These are phyloP conservation scores for Naso thynnoides DNA, from an alignment of 2,797 vertebrate genomes.

Conservation along the genomic window DNA sequence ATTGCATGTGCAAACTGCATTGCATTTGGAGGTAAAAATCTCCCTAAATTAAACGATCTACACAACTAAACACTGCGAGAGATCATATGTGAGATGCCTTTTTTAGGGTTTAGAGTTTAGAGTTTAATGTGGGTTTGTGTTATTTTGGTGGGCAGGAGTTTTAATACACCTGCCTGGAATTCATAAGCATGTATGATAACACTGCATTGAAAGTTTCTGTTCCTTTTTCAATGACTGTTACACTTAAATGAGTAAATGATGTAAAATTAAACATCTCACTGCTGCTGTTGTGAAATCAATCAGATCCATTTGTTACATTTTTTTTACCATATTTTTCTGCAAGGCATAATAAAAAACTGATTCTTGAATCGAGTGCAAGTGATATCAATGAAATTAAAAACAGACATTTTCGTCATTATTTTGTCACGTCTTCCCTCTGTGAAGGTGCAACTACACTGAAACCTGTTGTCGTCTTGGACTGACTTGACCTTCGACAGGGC, in stretches of 20 bases:
- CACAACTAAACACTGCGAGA: not conserved
- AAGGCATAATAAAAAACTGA: no score
- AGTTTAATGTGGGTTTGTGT: not conserved
- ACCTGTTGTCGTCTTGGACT: constrained; percentile 17
- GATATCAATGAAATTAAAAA: no score
- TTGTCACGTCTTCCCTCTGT: not conserved
- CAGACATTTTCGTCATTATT: not conserved
- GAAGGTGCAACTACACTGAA: constrained; percentile 18
- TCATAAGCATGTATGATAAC: not conserved
- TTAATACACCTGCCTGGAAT: not conserved
- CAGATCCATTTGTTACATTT: no score
- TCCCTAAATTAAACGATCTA: not conserved
- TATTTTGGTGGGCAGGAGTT: not conserved
- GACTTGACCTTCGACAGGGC: constrained; percentile 43
- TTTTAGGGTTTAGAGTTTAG: not conserved
- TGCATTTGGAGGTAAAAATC: not conserved
- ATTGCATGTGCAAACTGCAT: not conserved
- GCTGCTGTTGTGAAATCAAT: not conserved
- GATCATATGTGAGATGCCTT: not conserved
- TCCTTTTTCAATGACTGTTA: no score
- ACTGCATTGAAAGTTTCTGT: not conserved
- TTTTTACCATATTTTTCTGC: no score
- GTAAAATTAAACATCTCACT: not conserved
- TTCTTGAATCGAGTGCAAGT: no score
- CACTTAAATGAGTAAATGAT: no score